Conservation (phyloP, 2,888 invertebrate species). For the Noctua comes region DNA sequence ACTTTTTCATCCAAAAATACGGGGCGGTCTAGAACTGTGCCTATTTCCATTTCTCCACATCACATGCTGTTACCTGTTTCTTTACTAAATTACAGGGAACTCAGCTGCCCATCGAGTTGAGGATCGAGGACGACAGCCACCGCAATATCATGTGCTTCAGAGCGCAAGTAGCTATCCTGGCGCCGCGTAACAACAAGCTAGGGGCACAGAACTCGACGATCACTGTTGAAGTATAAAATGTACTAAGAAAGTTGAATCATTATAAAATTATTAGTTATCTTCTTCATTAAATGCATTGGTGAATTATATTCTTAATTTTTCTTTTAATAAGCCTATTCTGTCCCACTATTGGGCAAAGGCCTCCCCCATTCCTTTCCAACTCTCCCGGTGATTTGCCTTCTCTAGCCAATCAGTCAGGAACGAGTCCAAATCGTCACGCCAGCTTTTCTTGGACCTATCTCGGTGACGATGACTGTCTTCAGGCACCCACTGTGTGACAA, state of each 20-base stretch:
- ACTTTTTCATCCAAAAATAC: background rate
- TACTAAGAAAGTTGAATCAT: background rate
- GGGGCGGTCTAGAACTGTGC: background rate
- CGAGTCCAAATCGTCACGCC: too few relatives aligned
- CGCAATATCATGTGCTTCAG: slow-evolving; percentile 10
- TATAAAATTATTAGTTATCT: background rate
- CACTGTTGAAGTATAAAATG: slow-evolving; percentile 13
- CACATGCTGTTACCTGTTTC: background rate
- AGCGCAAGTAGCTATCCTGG: background rate
- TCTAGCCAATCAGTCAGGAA: too few relatives aligned
- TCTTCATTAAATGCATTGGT: slow-evolving; percentile 5
- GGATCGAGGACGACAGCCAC: slow-evolving; percentile 20
- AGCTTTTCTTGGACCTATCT: too few relatives aligned
- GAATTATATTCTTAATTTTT: too few relatives aligned
- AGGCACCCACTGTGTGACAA: too few relatives aligned
- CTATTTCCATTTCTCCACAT: background rate
- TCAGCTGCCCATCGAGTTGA: slow-evolving; percentile 27
- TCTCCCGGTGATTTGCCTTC: too few relatives aligned
- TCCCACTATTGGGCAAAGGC: too few relatives aligned
- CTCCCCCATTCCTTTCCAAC: too few relatives aligned
- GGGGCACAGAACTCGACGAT: slow-evolving; percentile 34
- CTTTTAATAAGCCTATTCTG: too few relatives aligned
- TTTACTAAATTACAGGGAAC: slow-evolving; percentile 31
- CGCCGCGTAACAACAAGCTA: background rate
- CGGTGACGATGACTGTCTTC: too few relatives aligned